phyloP scores from a whole-genome alignment of 2,888 invertebrate species.

The Meliscaeva auricollis region DNA sequence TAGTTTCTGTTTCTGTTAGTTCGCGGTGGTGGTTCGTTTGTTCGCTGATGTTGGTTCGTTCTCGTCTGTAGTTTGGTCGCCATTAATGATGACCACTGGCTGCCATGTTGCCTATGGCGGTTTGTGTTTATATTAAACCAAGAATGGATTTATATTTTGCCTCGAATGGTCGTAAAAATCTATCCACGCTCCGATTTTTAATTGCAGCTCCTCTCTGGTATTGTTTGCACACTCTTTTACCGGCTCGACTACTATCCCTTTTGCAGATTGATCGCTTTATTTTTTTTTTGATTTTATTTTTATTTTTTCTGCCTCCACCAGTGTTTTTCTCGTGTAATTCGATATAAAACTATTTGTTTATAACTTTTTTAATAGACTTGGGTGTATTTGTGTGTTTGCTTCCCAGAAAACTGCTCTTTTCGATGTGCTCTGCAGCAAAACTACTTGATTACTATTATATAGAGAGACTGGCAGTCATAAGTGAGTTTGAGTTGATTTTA shows the following conservation, averaged over 20 bases:
- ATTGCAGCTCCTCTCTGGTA: slow-evolving; percentile 61
- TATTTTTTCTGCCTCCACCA: slow-evolving; percentile 3
- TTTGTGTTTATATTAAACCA: slow-evolving; percentile 64
- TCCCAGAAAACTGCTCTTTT: slow-evolving; percentile 60
- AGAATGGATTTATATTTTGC: slow-evolving; percentile 54
- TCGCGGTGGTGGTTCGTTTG: slow-evolving; percentile 25
- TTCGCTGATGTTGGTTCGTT: background rate
- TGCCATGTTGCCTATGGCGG: slow-evolving; percentile 69
- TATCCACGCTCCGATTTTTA: slow-evolving; percentile 74
- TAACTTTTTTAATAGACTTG: slow-evolving; percentile 61
- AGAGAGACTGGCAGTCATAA: slow-evolving; percentile 61
- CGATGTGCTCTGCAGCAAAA: slow-evolving; percentile 3
- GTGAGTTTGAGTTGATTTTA: slow-evolving; percentile 63
- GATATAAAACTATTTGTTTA: slow-evolving; percentile 75
- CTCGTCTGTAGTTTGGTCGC: slow-evolving; percentile 64
- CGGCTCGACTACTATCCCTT: slow-evolving; percentile 17
- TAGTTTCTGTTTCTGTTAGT: slow-evolving; percentile 42
- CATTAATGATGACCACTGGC: slow-evolving; percentile 77
- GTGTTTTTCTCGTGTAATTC: slow-evolving; percentile 66
- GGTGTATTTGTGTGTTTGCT: slow-evolving; percentile 37
- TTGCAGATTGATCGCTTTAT: slow-evolving; percentile 26
- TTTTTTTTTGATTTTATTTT: slow-evolving; percentile 11
- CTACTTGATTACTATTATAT: slow-evolving; percentile 40
- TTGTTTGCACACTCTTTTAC: slow-evolving; percentile 21
- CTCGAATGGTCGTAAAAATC: slow-evolving; percentile 71